Conservation (phyloP, 1,140 invertebrate genomes). For the Aphaenogaster rudis region DNA sequence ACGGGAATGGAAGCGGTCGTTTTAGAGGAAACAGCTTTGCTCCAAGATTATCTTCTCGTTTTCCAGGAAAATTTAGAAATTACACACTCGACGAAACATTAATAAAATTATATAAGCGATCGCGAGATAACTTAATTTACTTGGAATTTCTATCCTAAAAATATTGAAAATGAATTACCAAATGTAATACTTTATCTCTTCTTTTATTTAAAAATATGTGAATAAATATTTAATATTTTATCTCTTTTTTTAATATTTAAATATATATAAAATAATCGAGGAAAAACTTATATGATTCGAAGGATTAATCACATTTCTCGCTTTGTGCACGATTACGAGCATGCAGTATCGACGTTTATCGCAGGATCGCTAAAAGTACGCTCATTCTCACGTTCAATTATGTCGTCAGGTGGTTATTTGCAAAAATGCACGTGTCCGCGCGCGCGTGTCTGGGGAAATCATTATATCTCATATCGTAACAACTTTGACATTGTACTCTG, state of each 20-base stretch:
- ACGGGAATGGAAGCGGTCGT: not conserved
- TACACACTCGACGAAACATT: not conserved
- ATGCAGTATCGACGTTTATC: conserved; percentile 18
- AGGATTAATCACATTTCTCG: not conserved
- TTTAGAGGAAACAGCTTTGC: not conserved
- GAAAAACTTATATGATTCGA: not conserved
- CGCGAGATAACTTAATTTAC: not conserved
- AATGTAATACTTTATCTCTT: not conserved
- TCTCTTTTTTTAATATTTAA: not conserved
- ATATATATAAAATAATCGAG: not conserved
- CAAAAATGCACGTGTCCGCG: conserved; percentile 4
- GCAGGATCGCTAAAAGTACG: conserved; percentile 25
- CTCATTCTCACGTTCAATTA: conserved; percentile 30
- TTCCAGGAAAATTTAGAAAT: not conserved
- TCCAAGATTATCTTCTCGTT: not conserved
- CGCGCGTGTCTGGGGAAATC: not conserved
- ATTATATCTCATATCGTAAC: conserved; percentile 34
- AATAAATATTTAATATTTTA: too few relatives aligned
- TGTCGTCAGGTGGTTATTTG: not conserved
- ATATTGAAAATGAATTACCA: not conserved
- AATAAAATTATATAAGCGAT: not conserved
- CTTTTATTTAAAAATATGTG: not conserved
- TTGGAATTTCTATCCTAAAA: not conserved
- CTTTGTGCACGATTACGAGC: not conserved
- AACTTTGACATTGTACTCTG: not conserved